phyloP scores from a whole-genome alignment of 2,888 invertebrate genomes.

The Polydesmus complanatus region DNA sequence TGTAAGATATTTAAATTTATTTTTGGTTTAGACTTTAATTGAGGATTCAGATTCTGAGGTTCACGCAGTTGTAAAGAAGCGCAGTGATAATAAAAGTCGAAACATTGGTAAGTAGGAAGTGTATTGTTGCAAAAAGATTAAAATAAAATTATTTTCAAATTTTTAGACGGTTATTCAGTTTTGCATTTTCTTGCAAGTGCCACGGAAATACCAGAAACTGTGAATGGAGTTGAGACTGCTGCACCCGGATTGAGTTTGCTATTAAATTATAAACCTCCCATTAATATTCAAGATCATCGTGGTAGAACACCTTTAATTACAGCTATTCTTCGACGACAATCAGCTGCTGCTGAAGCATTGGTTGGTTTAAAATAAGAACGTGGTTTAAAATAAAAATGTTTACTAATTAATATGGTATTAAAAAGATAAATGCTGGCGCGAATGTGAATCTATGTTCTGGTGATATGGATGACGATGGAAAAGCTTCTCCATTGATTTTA shows the following conservation, averaged over 20 bases:
- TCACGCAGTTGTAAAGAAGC: slow-evolving; percentile 20
- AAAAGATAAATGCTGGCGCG: slow-evolving; percentile 27
- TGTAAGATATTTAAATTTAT: background rate
- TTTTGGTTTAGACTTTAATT: slow-evolving; percentile 16
- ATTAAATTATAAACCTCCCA: slow-evolving; percentile 26
- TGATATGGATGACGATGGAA: slow-evolving; percentile 22
- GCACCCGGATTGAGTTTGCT: slow-evolving; percentile 25
- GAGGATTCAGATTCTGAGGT: slow-evolving; percentile 20
- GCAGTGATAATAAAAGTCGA: slow-evolving; percentile 19
- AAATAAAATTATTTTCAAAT: background rate
- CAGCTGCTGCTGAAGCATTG: slow-evolving; percentile 24
- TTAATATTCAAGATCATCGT: slow-evolving; percentile 25
- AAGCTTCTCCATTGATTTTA: slow-evolving; percentile 21
- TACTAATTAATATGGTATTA: slow-evolving; percentile 12
- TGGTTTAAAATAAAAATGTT: background rate
- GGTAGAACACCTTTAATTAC: slow-evolving; percentile 29
- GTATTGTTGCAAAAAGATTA: background rate
- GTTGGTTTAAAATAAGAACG: slow-evolving; percentile 20
- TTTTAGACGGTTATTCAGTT: slow-evolving; percentile 27
- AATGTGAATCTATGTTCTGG: slow-evolving; percentile 27
- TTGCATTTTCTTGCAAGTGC: slow-evolving; percentile 26
- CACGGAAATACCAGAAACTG: slow-evolving; percentile 16
- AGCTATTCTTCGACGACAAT: slow-evolving; percentile 24
- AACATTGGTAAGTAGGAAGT: slow-evolving; percentile 18
- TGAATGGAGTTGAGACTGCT: slow-evolving; percentile 17